Evolutionary conservation across 2,888 invertebrate genomes (phyloP).

Genomic region (Eupithecia subfuscata): DNA sequence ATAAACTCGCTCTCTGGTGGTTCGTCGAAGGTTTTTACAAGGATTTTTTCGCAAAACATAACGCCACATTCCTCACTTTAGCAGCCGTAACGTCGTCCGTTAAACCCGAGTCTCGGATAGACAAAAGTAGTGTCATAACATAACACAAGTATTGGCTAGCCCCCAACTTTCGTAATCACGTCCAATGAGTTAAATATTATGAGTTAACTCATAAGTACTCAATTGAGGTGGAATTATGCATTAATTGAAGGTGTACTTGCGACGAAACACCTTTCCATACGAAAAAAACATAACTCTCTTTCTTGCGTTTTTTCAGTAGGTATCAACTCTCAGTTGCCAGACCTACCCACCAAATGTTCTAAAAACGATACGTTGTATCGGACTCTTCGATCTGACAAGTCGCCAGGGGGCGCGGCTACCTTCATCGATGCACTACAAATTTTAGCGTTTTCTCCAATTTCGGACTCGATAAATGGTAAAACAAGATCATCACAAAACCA

Average conservation of each 20-base stretch:
- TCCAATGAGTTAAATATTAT: constrained; percentile 4
- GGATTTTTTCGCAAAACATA: neutral
- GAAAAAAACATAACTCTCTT: no score
- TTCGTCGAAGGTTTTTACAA: neutral
- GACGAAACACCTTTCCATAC: no score
- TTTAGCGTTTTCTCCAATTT: neutral
- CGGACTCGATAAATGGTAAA: no score
- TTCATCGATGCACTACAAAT: neutral
- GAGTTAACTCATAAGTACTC: constrained; percentile 1
- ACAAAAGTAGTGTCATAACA: neutral
- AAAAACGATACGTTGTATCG: no score
- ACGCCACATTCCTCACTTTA: neutral
- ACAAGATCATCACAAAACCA: no score
- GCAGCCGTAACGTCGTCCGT: constrained; percentile 1
- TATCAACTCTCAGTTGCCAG: no score
- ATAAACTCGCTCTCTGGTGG: neutral
- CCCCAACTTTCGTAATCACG: constrained; percentile 2
- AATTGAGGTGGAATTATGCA: neutral
- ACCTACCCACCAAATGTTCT: no score
- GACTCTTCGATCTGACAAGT: no score
- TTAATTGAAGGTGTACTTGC: neutral
- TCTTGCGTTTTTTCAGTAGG: no score
- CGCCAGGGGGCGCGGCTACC: no score
- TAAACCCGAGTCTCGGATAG: constrained; percentile 8
- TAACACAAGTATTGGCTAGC: neutral